Evolutionary conservation across 2,888 invertebrate species (phyloP), one percentile per base, ranked within the genome.

Genomic region (Odontothrips loti): DNA sequence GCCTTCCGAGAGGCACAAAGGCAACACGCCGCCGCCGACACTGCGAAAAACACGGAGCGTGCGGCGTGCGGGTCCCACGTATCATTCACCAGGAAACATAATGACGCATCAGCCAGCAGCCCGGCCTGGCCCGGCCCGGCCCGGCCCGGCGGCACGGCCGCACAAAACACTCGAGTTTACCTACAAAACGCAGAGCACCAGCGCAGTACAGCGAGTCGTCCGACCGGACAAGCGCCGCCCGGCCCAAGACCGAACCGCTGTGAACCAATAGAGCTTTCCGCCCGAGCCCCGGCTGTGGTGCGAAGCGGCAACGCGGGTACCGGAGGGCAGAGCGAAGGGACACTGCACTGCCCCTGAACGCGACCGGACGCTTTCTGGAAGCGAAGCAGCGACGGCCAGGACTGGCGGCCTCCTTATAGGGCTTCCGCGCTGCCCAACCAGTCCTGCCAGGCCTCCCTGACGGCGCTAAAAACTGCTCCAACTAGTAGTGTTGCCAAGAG

Each of bases 91-190:
- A 23, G 68, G 23, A 27, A 75, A 75, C 68, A 68, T 75, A 75
- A 75, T 75, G 68, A 75, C 68, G 23, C 68, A 27, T 75, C 68
- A 15, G 58, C 58, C 17, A 15, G 20, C 17, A 15, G 34, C 34
- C 34, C 34, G 34, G 34, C 34, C 34, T 6, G 34, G 34, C 34
- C 34, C 34, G 34, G 34, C 34, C 34, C 34, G 34, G 6, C 34
- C 34, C 34, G 34, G 6, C 34, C 34, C 6, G 34, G 34, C 34
- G 34, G 34, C 34, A 43, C 34, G 34, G 34, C 2, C 27, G 68
- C 68, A 75, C 68, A 75, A 75, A 75, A 27, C 68, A 75, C 68
- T 27, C 68, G 23, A 75, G 68, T 75, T 75, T 75, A 75, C 68
- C 68, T 27, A 75, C 68, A 75, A n/a, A n/a, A 58, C 20, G 58